Evolutionary conservation across 2,797 vertebrate species (phyloP), one percentile per base, ranked within the genome.

Genomic region (Myripristis jacobus): DNA sequence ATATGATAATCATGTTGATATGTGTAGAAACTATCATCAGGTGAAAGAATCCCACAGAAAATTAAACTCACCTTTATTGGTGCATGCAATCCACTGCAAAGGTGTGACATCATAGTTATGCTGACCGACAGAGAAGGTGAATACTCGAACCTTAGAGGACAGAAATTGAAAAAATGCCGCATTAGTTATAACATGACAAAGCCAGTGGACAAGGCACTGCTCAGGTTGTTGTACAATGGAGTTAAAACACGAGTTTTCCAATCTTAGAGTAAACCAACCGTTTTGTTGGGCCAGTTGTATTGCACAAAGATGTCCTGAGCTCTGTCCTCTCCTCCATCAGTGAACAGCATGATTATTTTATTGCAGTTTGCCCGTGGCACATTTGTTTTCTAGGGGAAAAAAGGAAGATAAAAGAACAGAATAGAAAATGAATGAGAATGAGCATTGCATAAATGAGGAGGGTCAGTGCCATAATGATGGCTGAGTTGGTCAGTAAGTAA

Each of bases 261-360:
- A 53, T 12, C 51, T 73, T 46, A 53, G 34, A 66, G 43, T 56
- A 55, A 24, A 83, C 96, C 89, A 73, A 99, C 98, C 62, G 97
- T 99, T 87, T 98, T 97, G 80, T 99, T 98, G 72, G 98, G 98
- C 97, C 97, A 98, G 89, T 99, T 99, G 93, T 99, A 98, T 84
- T 96, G 97, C 93, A 98, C 96, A 75, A 99, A 99, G 84, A 99
- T 95, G 0, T 99, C 98, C 91, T 99, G 97, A 48, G 98, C 98
- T 0, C 97, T 93, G 81, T 99, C 98, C 87, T 99, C 98, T 0
- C 98, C 98, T 0, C 98, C 98, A 0, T 99, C 98, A 0, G 98
- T 99, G 88, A 99, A 99, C 91, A 99, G 94, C 98, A 99, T 99
- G 86, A 99, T 99, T 92, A 99, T 98, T 93, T 99, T 99, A 89